These are phyloP conservation scores for Hydriomena furcata DNA, from an alignment of 2,888 invertebrate genomes.

Conservation along the genomic window DNA sequence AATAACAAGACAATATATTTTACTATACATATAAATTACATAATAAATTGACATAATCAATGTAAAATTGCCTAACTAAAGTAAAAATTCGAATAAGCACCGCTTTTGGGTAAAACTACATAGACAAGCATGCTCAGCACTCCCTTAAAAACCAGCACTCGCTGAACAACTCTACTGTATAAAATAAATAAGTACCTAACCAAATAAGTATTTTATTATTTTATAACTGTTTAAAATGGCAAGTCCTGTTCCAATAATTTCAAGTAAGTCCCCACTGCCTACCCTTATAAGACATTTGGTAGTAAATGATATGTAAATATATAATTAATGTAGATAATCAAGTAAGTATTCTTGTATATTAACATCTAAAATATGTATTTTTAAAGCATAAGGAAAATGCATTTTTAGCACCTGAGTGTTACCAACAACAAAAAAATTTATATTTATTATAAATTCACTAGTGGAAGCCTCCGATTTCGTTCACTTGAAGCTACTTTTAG, in stretches of 20 bases:
- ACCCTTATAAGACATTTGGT: background rate
- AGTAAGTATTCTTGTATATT: too few species aligned
- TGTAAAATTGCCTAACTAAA: constrained; percentile 14
- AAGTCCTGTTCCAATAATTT: too few species aligned
- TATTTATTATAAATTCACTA: too few species aligned
- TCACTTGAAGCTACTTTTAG: too few species aligned
- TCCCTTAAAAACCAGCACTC: background rate
- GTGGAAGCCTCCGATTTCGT: too few species aligned
- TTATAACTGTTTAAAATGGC: background rate
- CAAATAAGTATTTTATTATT: background rate
- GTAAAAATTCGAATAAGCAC: constrained; percentile 19
- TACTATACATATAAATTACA: constrained; percentile 8
- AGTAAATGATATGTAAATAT: too few species aligned
- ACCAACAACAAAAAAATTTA: too few species aligned
- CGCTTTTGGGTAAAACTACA: constrained; percentile 1
- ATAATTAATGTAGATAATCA: too few species aligned
- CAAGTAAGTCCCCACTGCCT: background rate
- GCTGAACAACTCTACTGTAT: background rate
- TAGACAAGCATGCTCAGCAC: background rate
- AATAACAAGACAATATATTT: constrained; percentile 23
- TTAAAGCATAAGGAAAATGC: too few species aligned
- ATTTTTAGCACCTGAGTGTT: too few species aligned
- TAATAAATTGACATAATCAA: constrained; percentile 20
- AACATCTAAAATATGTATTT: too few species aligned
- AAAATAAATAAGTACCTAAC: background rate